Percentiles rank a stretch among this genome's conserved stretches.
phyloP scores from a whole-genome alignment of 2,113 vertebrate genomes.

The Hyperoodon ampullatus region DNA sequence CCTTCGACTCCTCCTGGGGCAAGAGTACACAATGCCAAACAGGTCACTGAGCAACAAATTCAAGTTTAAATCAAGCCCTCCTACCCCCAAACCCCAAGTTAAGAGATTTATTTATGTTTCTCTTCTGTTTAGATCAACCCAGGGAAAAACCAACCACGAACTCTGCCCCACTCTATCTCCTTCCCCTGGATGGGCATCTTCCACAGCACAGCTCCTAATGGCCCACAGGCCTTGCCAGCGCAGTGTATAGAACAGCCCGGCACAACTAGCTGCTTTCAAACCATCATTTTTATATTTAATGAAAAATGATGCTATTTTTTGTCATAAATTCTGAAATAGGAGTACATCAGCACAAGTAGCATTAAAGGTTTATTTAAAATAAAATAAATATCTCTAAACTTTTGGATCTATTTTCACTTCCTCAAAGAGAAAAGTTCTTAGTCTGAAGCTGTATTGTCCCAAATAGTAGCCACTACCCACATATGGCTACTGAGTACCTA shows the following conservation, averaged over 20 bases:
- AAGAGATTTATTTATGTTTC: neutral
- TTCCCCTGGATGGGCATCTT: neutral
- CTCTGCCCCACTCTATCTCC: neutral
- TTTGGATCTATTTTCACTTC: neutral
- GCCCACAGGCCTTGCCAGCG: neutral
- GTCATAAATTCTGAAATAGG: neutral
- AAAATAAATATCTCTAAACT: constrained; percentile 9
- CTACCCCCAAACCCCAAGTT: neutral
- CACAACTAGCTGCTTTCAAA: neutral
- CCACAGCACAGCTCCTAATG: neutral
- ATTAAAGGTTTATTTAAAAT: constrained; percentile 15
- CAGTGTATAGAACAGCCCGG: fast-evolving
- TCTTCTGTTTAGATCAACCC: neutral
- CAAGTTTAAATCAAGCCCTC: neutral
- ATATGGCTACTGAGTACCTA: neutral
- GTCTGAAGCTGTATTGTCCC: neutral
- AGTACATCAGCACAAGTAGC: neutral
- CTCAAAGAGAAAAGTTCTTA: neutral
- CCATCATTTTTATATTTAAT: neutral
- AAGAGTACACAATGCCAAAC: neutral
- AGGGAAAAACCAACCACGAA: neutral
- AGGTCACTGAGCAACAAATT: neutral
- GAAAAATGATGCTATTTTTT: neutral
- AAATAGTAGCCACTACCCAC: neutral
- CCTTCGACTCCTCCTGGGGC: neutral